Base-by-base conservation (phyloP, 1,140 invertebrate genomes). In the Diachasmimorpha longicaudata region DNA sequence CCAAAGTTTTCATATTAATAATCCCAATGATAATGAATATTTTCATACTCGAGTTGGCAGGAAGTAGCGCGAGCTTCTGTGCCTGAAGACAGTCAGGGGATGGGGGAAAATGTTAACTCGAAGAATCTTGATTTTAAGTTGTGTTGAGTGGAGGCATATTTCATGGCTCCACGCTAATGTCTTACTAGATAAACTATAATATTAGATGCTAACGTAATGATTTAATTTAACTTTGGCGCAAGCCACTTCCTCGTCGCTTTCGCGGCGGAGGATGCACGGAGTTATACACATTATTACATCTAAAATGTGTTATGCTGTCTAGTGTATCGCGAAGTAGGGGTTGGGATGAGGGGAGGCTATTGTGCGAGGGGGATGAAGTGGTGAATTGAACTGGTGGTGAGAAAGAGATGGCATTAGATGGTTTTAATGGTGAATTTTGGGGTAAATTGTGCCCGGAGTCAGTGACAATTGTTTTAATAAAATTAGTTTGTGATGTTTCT, bases 21-120 rank as follows among this genome's bases (percentile, higher is more conserved):
- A 88, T 89, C 87, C 82, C 84, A 85, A 85, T 87, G 88, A 89
- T 89, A 89, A 89, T 89, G 88, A 89, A 86, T 88, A 89, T 89
- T 89, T 88, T 89, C 87, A 88, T 86, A 86, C 84, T 84, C 87
- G 86, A 88, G 85, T 89, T 87, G 85, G 82, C 86, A 85, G 86
- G 83, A 85, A 88, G 83, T 84, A 87, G 82, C 42, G 83, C 80
- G 21, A 63, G 58, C 23, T 10, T n/a, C 10, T 13, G 58, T 63
- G 9, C 23, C 25, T 8, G 67, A 70, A 70, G 42, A 70, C 36
- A 10, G 31, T 11, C n/a, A 9, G 4, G 19, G 19, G 19, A 31
- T 23, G 58, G 14, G 19, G 58, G 6, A 63, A 19, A 25, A 31
- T 63, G 58, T 63, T 63, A 63, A 71, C 85, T 86, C 86, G 81